Evolutionary conservation across 2,888 invertebrate genomes (phyloP), one percentile per base, ranked within the genome.

Genomic region (Netelia virgata): DNA sequence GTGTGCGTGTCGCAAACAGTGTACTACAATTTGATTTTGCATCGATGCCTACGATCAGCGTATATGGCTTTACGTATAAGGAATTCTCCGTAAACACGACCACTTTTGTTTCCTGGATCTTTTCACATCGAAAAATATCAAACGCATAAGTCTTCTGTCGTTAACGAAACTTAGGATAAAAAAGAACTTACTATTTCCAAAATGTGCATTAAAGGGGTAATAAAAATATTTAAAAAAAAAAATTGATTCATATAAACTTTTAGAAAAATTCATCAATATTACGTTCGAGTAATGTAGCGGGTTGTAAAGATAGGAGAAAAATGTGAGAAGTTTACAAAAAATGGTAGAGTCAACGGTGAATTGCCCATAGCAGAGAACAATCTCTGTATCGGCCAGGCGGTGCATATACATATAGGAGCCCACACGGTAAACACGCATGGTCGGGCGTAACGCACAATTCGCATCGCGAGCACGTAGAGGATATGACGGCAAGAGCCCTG

Each of bases 371-470:
- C n/a, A 9, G 18, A 18, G 18, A 57, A 57, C 57, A 57, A 57
- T 20, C 57, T 18, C 57, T 57, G 16, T 57, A 57, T 57, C 57
- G 57, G n/a, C 16, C n/a, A 18, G 18, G 59, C 23, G 10, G 20
- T 23, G 23, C 59, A 61, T 61, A 20, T 55, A 28, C 41, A 20
- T 78, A 9, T 5, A 69, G 36, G 10, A 10, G 28, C 53, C 16
- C 53, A 41, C 68, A 63, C 20, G 11, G 69, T 85, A 84, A 90
- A 90, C 89, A 89, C 89, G 87, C 89, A 87, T 86, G 87, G 86
- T 72, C 88, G 87, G 89, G 82, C 90, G 87, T 89, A 87, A 86
- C 86, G 86, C 79, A 81, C 83, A 87, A 89, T 88, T 86, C 85
- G 85, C 87, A 87, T 85, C 82, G 86, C 85, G 87, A 87, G 88